These are phyloP conservation scores for Sphyrna mokarran DNA, from an alignment of 2,113 vertebrate genomes.

Conservation along the genomic window DNA sequence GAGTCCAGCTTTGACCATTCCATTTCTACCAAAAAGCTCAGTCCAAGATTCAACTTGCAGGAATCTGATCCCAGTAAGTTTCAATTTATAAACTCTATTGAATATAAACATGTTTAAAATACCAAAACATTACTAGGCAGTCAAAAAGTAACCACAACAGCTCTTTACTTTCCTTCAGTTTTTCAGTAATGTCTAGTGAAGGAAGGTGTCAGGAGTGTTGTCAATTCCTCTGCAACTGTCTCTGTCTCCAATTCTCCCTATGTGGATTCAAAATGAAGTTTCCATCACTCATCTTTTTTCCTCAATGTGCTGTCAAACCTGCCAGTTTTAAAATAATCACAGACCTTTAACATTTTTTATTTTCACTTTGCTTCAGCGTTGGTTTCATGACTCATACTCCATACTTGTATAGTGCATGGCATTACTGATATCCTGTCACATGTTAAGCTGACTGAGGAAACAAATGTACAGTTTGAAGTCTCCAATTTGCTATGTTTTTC, in stretches of 20 bases:
- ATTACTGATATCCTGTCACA: background rate
- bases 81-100: background rate
- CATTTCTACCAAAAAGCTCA: too few species aligned
- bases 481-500: background rate
- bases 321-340: slow-evolving; percentile 27
- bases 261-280: too few species aligned
- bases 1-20: background rate
- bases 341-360: slow-evolving; percentile 27
- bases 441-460: slow-evolving; percentile 5
- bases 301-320: background rate
- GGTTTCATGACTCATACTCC: background rate
- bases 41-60: background rate
- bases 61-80: background rate
- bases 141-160: background rate
- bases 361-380: slow-evolving; percentile 11
- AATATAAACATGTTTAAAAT: background rate
- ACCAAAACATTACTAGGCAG: background rate
- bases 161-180: background rate
- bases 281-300: too few species aligned
- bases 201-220: background rate
- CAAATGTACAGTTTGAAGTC: background rate
- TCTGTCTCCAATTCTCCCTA: too few species aligned
- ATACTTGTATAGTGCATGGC: background rate
- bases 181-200: background rate
- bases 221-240: too few species aligned